Evolutionary conservation across 2,113 vertebrate genomes (phyloP), one percentile per base, ranked within the genome.

Genomic region (Lota lota): DNA sequence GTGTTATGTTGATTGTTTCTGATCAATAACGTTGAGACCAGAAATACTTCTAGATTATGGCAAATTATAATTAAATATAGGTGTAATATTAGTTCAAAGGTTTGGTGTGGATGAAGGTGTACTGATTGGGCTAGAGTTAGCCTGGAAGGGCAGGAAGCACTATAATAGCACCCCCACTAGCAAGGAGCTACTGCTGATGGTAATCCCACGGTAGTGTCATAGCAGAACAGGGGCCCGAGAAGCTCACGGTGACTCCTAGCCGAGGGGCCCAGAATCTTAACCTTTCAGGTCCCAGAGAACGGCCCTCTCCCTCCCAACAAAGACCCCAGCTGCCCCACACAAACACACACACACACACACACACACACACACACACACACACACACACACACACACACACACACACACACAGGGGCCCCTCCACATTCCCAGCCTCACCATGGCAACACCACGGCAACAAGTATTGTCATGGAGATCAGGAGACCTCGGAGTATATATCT

Each of bases 381-480:
- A 61, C 50, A 75, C 80, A 33, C 70, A 68, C 36, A 66, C 83
- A 83, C 85, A 85, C 83, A 88, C 76, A 87, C 81, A 83, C 73
- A 80, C 75, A 78, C 76, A 87, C 81, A 83, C 73, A 80, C 75
- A 78, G 57, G 80, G 84, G 77, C 75, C 83, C 85, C 85, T 88
- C 82, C 72, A 85, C 92, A 92, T 93, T 92, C 91, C 87, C 91
- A 91, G 91, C 82, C 90, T 93, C 91, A 92, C 92, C 90, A 93
- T 92, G 89, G 91, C 85, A 87, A 92, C 90, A 78, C 86, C 89
- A 93, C 83, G 85, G 93, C 92, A 93, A 93, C 92, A 87, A 66
- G 85, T 80, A 94, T 95, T 95, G 93, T 95, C 91, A 95, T 95
- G 93, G 93, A 94, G 94, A 95, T 94, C 90, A 93, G 92, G 87